Evolutionary conservation across 2,888 invertebrate species (phyloP), one percentile per base, ranked within the genome.

Genomic region (Amiota mariae): DNA sequence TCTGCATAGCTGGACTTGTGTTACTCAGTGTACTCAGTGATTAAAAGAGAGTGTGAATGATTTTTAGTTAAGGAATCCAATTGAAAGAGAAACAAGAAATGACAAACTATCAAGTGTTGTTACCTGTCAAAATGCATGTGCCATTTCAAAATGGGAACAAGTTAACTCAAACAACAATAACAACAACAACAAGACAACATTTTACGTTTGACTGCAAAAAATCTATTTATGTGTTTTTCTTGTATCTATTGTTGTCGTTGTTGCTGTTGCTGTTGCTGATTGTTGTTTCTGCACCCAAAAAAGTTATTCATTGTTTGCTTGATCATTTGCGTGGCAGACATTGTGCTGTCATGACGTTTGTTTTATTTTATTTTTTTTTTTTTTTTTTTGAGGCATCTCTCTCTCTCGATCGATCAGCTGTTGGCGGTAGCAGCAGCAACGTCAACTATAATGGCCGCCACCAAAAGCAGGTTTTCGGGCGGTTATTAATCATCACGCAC

Each of bases 71-170:
- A 75, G 79, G 68, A 70, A 72, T 73, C 75, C 63, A 72, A 67
- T 67, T 61, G 66, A 68, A 71, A 75, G 76, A 76, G 78, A 73
- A 76, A 74, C 72, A 56, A 24, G 36, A 36, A 36, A 2, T 0
- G 6, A 36, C 36, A 6, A 36, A 36, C 36, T 36, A 36, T 36
- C 36, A 36, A 36, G 36, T 36, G 71, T 70, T 75, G 72, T 64
- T 74, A 80, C 78, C 80, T 85, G 79, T 77, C 76, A 74, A 78
- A 75, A 56, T 59, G 71, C 64, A 66, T 36, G 24, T 24, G 67
- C 57, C 70, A 79, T 79, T 85, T 80, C 85, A 87, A 87, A 87
- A 86, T 87, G 85, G 85, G 80, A 13, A 68, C 51, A 73, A 64
- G 71, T 6, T 49, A 59, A 71, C 66, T 67, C 56, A 15, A 47